Conservation (phyloP, 2,113 vertebrate species). For the Takifugu flavidus region DNA sequence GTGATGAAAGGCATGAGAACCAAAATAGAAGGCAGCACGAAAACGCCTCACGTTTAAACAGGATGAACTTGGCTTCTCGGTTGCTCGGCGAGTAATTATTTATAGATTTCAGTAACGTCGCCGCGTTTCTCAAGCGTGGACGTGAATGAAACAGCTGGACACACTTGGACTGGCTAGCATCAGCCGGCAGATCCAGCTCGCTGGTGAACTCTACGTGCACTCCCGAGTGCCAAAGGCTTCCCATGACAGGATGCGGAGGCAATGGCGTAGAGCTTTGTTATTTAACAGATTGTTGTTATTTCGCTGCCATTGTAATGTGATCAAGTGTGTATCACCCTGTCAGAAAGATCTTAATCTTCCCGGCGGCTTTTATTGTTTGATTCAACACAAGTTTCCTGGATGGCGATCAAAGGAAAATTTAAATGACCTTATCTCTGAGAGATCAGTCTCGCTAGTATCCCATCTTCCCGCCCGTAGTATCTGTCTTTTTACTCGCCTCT, state of each 20-base stretch:
- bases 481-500: constrained; percentile 15
- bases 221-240: constrained; percentile 37
- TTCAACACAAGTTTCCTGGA: constrained; percentile 65
- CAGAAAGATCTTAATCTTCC: constrained; percentile 59
- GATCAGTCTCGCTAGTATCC: constrained; percentile 29
- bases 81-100: constrained; percentile 50
- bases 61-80: constrained; percentile 37
- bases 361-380: constrained; percentile 58
- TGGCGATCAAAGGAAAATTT: constrained; percentile 63
- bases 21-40: constrained; percentile 1
- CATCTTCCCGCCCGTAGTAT: constrained; percentile 14
- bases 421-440: constrained; percentile 27
- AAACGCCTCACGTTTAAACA: constrained; percentile 40
- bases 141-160: constrained; percentile 67
- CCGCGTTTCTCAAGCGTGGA: constrained; percentile 20
- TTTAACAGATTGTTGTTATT: constrained; percentile 66
- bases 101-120: constrained; percentile 54
- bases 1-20: constrained; percentile 5
- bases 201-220: constrained; percentile 50
- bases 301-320: constrained; percentile 68
- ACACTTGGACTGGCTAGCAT: constrained; percentile 41
- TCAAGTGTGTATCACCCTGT: constrained; percentile 60
- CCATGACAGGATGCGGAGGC: constrained; percentile 48
- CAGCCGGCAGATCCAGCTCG: constrained; percentile 38
- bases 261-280: constrained; percentile 57